Evolutionary conservation across 2,113 vertebrate species (phyloP), one percentile per base, ranked within the genome.

Genomic region (Triplophysa rosa): DNA sequence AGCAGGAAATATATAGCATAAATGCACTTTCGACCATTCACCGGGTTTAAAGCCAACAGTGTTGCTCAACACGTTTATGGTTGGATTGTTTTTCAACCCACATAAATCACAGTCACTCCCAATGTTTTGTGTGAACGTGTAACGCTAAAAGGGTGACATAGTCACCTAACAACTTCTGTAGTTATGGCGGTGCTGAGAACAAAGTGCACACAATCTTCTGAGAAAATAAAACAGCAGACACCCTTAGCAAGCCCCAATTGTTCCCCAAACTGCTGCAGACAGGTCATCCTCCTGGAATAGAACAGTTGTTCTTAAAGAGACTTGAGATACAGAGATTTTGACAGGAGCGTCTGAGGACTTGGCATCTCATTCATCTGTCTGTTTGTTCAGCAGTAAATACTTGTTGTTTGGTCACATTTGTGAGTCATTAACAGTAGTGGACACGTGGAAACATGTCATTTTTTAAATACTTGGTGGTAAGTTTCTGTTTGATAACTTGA

Each of bases 101-200:
- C n/a, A 2, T 42, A 73, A 73, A 26, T 59, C 54, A 45, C 71
- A 74, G 71, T 19, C 71, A 74, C 71, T 74, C 71, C 58, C 59
- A 45, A 23, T 6, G 17, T 19, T 74, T 45, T 63, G 58, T 74
- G 71, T 62, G 37, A 74, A 63, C 29, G 71, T 47, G 33, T 23
- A n/a, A 8, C 42, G 19, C 49, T 58, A 40, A 58, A 4, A 26
- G 58, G 21, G 8, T 74, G 40, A 29, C 58, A 59, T n/a, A 63
- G 71, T 61, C 23, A 24, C 45, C 58, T 47, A 59, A 62, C 58
- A 62, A 45, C 58, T 26, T 26, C 13, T 26, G 58, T 26, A 42
- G 71, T 62, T 62, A 26, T 19, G 37, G n/a, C 10, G 21, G 21
- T 42, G 37, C 58, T 24, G 42, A 45, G 13, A 73, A 73, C 56